phyloP scores from a whole-genome alignment of 2,888 invertebrate genomes.

The Ischnura elegans region DNA sequence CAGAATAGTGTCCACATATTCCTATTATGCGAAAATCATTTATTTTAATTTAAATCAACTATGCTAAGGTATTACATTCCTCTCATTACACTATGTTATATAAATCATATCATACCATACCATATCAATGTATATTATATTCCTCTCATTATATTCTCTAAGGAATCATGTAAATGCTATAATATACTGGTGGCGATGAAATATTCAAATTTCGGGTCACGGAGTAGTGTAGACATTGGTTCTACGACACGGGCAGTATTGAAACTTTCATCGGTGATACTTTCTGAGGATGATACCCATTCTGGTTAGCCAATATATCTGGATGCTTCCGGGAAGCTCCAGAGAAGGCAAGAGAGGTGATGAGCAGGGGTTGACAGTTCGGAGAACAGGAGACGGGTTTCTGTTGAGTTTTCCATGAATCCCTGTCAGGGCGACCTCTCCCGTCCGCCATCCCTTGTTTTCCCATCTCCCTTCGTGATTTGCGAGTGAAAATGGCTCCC shows the following conservation, averaged over 20 bases:
- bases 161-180: no score
- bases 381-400: background rate
- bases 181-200: no score
- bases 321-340: background rate
- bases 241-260: background rate
- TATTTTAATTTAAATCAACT: no score
- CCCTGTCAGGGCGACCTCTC: background rate
- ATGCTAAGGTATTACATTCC: no score
- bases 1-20: no score
- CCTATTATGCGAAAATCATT: no score
- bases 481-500: background rate
- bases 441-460: background rate
- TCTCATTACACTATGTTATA: no score
- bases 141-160: no score
- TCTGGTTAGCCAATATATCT: background rate
- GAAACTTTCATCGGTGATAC: background rate
- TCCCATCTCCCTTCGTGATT: background rate
- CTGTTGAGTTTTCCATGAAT: conserved; percentile 27
- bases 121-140: no score
- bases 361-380: conserved; percentile 18
- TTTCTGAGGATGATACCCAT: background rate
- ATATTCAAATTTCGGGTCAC: no score
- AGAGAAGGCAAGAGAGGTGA: background rate
- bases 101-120: no score
- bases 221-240: no score